Evolutionary conservation across 2,113 vertebrate genomes (phyloP), one percentile per base, ranked within the genome.

Genomic region (Prunella himalayana): DNA sequence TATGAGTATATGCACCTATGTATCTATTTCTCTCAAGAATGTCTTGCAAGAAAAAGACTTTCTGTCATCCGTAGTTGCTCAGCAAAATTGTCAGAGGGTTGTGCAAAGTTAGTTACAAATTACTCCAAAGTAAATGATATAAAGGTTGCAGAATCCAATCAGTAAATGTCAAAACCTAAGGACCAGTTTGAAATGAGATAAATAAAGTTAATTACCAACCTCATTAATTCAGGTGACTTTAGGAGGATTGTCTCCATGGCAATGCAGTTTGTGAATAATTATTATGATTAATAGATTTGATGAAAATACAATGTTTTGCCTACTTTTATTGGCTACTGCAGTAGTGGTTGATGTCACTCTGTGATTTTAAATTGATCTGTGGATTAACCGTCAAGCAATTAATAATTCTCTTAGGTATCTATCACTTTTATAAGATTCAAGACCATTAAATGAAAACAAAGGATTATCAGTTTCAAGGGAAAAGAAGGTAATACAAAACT

Each of bases 141-240:
- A 89, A 63, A 95, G 68, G 70, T 82, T 94, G 86, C 17, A 91
- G 90, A 95, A 90, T 94, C 70, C 90, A 96, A 92, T 60, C 82
- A 88, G 82, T 81, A 94, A 95, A 75, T 93, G 92, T 50, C 78
- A 95, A 95, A 96, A 88, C 25, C 39, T 71, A 73, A 78, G 84
- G 80, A 66, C 88, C 68, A 85, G 70, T 95, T 92, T 96, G 86
- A 95, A 97, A 86, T 75, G 27, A 88, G 65, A 71, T 90, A 92
- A 97, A 90, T 35, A 56, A 53, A 92, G 88, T 95, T 78, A 96
- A 95, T 97, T 97, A 91, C 37, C 50, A 86, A 78, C 44, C 31
- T 90, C 72, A 94, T 98, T 96, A 96, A 96, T 91, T 96, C 85
- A 91, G 91, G 77, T 89, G 91, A 88, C 87, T 94, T 86, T 90